Conservation (phyloP, 1,140 invertebrate genomes). For the Drosophila bocki region DNA sequence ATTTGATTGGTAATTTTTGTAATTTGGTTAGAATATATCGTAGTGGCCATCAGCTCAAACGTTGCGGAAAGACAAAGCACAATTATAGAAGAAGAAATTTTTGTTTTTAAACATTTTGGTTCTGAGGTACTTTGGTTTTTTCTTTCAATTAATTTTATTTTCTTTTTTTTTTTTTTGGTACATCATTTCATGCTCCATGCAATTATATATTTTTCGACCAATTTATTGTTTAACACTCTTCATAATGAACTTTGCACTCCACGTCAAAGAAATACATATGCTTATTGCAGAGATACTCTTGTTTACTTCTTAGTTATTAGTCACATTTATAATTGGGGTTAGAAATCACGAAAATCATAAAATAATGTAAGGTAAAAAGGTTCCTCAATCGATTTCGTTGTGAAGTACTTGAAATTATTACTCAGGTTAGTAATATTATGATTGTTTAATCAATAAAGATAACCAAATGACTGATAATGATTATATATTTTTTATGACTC, state of each 20-base stretch:
- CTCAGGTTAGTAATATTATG: constrained; percentile 19
- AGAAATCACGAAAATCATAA: constrained; percentile 27
- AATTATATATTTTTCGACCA: constrained; percentile 45
- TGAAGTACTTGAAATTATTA: constrained; percentile 4
- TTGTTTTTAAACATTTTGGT: constrained; percentile 63
- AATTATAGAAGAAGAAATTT: constrained; percentile 83
- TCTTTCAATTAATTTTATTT: background rate
- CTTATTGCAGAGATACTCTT: constrained; percentile 54
- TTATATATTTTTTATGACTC: constrained; percentile 1
- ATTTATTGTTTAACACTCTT: constrained; percentile 57
- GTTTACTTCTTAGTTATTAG: constrained; percentile 46
- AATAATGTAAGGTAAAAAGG: constrained; percentile 3
- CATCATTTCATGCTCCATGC: constrained; percentile 35
- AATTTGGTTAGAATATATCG: constrained; percentile 83
- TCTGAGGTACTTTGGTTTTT: constrained; percentile 10
- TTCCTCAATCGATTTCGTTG: constrained; percentile 3
- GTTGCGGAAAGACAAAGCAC: constrained; percentile 85
- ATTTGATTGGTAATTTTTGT: constrained; percentile 78
- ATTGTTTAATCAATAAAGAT: background rate
- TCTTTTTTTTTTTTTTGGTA: background rate
- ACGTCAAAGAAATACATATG: constrained; percentile 63
- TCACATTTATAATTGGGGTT: constrained; percentile 55
- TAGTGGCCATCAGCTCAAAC: constrained; percentile 85
- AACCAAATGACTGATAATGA: constrained; percentile 23
- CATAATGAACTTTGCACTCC: constrained; percentile 72